Percentiles rank a stretch among this genome's conserved stretches.
Evolutionary conservation across 2,888 invertebrate species (phyloP).

Genomic region (Folsomia candida): DNA sequence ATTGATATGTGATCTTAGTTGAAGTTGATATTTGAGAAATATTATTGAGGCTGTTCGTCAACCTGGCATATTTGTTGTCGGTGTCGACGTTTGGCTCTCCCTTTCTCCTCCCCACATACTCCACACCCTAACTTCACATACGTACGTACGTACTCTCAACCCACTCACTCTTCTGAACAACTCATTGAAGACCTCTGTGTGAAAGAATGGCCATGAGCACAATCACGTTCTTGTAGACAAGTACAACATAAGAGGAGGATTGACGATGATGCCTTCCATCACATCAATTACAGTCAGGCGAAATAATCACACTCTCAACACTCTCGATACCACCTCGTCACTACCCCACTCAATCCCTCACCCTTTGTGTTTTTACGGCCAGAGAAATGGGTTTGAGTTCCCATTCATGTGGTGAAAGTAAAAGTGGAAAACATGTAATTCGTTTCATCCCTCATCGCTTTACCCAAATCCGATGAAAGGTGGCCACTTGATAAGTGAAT

Average conservation of each 20-base stretch:
- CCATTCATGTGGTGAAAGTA: background rate
- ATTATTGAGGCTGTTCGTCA: slow-evolving; percentile 9
- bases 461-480: background rate
- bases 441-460: slow-evolving; percentile 12
- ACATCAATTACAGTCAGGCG: slow-evolving; percentile 37
- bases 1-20: slow-evolving; percentile 22
- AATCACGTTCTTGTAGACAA: slow-evolving; percentile 43
- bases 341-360: slow-evolving; percentile 1
- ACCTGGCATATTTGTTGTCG: background rate
- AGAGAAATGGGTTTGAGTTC: slow-evolving; percentile 7
- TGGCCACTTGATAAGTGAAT: background rate
- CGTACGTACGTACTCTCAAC: too few relatives aligned
- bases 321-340: background rate
- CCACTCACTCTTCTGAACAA: background rate
- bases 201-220: background rate
- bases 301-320: slow-evolving; percentile 29
- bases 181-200: background rate
- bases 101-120: too few relatives aligned
- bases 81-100: slow-evolving; percentile 8
- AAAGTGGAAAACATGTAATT: background rate
- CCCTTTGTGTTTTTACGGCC: background rate
- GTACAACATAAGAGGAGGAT: slow-evolving; percentile 26
- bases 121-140: too few relatives aligned
- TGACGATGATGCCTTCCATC: slow-evolving; percentile 18
- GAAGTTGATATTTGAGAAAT: slow-evolving; percentile 31